Base-by-base conservation (phyloP, 2,888 invertebrate genomes). In the Leptopilina myrica region DNA sequence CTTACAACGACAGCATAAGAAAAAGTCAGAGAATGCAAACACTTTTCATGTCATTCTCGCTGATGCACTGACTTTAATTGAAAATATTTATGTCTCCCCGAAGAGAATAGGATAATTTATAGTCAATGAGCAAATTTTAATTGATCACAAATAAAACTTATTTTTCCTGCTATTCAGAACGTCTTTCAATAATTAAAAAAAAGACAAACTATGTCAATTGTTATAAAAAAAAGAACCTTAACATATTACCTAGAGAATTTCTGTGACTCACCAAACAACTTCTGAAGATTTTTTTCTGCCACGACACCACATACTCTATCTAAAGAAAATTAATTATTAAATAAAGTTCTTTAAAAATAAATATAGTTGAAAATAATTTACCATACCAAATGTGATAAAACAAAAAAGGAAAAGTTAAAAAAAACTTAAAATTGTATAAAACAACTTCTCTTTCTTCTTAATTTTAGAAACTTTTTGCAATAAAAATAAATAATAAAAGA, bases 1-100 rank as follows among this genome's bases (percentile, higher is more conserved):
- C 43, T 43, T 43, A 43, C 43, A 66, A 76, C 81, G 76, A 79
- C 79, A 77, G 64, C 5, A 33, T 15, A 20, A 67, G 67, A 67
- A 46, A 67, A 46, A 43, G 67, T 46, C 67, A 46, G 11, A 67
- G 67, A 67, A 67, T 20, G 67, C 67, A 67, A 33, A 67, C 67
- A 67, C 40, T 49, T 46, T 67, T 67, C 67, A 46, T 67, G 20
- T 67, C 62, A 46, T 67, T 15, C 46, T 67, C 46, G 4, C 46
- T 43, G 66, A 43, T 46, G 67, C 67, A 67, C n/a, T 40, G 9
- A 67, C 67, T 67, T 62, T 67, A 49, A 67, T 67, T 49, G 67
- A 9, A 67, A 49, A 46, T 8, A 62, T 62, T 62, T 43, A 66
- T n/a, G 43, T 46, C 15, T 67, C n/a, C 11, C 12, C 46, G 8